phyloP scores from a whole-genome alignment of 2,888 invertebrate genomes.

The Mycalesis mineus region DNA sequence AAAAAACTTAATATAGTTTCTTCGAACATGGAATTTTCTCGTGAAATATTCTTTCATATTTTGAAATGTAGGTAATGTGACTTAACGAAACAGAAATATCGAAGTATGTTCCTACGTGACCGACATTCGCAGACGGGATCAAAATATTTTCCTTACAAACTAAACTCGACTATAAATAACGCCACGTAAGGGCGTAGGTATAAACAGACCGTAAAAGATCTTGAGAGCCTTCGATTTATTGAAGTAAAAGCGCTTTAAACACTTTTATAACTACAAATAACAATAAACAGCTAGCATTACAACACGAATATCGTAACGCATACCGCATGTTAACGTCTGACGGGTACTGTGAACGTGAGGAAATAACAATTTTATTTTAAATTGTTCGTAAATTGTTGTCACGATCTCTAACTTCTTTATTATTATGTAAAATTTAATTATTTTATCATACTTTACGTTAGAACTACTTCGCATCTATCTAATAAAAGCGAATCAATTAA shows the following conservation, averaged over 20 bases:
- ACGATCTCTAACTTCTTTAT: no score
- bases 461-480: no score
- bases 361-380: background rate
- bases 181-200: slow-evolving; percentile 5
- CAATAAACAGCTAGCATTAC: slow-evolving; percentile 26
- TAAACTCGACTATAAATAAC: slow-evolving; percentile 3
- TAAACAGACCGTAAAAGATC: slow-evolving; percentile 16
- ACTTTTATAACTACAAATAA: slow-evolving; percentile 23
- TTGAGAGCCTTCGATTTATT: slow-evolving; percentile 19
- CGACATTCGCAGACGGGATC: background rate
- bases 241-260: slow-evolving; percentile 17
- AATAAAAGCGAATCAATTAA: no score
- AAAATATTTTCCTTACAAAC: slow-evolving; percentile 8
- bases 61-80: background rate
- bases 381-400: no score
- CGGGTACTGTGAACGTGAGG: background rate
- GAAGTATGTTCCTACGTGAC: background rate
- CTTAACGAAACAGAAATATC: slow-evolving; percentile 2
- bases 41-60: background rate
- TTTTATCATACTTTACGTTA: no score
- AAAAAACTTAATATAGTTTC: background rate
- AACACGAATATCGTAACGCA: slow-evolving; percentile 23
- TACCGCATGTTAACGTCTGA: background rate
- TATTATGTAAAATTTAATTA: no score
- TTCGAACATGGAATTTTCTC: background rate